A percentile compares a stretch with the other conserved stretches of the same genome.
These are phyloP conservation scores for Meloe dianella DNA, from an alignment of 2,888 invertebrate species.

Conservation along the genomic window DNA sequence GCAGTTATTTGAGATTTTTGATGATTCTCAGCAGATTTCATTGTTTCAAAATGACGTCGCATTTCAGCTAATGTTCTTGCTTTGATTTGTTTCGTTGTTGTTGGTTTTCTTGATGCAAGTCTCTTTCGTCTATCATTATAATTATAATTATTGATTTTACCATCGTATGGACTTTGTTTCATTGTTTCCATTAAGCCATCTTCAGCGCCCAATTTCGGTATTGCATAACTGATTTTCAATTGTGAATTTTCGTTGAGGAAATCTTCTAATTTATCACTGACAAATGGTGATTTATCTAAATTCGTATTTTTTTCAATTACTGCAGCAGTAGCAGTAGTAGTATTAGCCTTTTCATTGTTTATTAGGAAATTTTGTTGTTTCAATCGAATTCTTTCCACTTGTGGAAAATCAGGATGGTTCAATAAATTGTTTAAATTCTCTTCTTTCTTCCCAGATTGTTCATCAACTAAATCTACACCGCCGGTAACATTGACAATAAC, in stretches of 20 bases:
- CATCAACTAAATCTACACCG: constrained; percentile 37
- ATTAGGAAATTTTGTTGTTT: neutral
- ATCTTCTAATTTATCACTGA: constrained; percentile 61
- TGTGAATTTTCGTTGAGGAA: constrained; percentile 61
- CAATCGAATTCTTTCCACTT: constrained; percentile 5
- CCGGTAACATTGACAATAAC: constrained; percentile 43
- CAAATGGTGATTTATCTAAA: constrained; percentile 55
- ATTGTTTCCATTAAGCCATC: constrained; percentile 40
- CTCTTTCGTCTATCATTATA: neutral
- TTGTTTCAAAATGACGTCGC: constrained; percentile 56
- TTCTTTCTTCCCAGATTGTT: constrained; percentile 41
- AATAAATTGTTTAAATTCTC: neutral
- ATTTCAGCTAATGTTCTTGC: constrained; percentile 65
- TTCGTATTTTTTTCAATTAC: neutral
- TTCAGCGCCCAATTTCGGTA: constrained; percentile 54
- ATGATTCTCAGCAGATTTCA: constrained; percentile 12
- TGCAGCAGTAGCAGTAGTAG: neutral
- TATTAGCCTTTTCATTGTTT: neutral
- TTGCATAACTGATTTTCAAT: constrained; percentile 57
- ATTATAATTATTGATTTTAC: constrained; percentile 1
- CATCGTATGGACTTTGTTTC: constrained; percentile 29
- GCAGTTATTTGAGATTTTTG: constrained; percentile 5
- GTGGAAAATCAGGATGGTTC: neutral
- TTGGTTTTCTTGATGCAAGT: constrained; percentile 25
- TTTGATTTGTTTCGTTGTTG: constrained; percentile 44